phyloP scores from a whole-genome alignment of 92 coral and sea anemone genomes.

The Nematostella vectensis region DNA sequence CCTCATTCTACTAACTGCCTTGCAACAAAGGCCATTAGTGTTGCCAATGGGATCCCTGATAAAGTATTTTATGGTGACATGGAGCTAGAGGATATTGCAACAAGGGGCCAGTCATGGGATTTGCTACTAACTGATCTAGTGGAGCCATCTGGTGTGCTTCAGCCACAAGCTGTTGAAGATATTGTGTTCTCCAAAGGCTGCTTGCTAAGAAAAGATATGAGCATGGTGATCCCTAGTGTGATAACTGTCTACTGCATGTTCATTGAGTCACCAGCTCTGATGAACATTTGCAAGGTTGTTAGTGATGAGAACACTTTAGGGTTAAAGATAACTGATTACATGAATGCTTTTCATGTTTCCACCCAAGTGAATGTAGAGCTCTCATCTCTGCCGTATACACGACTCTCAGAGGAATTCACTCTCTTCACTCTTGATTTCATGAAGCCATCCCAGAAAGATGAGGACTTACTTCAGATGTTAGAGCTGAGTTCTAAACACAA shows the following conservation, averaged over 20 bases:
- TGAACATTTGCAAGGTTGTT: constrained; percentile 52
- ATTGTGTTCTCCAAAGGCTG: constrained; percentile 88
- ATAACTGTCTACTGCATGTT: constrained; percentile 59
- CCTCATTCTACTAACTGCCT: constrained; percentile 29
- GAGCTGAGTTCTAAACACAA: constrained; percentile 34
- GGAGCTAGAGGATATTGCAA: constrained; percentile 64
- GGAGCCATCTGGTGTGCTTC: constrained; percentile 84
- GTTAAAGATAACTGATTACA: constrained; percentile 61
- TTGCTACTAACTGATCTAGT: constrained; percentile 66
- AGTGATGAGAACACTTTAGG: constrained; percentile 66
- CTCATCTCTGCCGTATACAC: constrained; percentile 39
- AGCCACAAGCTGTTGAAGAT: constrained; percentile 78
- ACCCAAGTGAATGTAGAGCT: constrained; percentile 79
- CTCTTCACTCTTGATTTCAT: constrained; percentile 61
- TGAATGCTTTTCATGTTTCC: constrained; percentile 78
- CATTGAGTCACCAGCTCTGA: constrained; percentile 56
- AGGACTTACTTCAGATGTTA: constrained; percentile 44
- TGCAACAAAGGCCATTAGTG: constrained; percentile 26
- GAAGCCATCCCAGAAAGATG: constrained; percentile 39
- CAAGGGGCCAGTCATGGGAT: constrained; percentile 55
- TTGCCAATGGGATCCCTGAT: constrained; percentile 22
- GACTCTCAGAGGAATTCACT: constrained; percentile 38
- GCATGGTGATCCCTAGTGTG: constrained; percentile 55
- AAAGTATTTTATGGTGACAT: constrained; percentile 32
- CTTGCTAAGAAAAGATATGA: constrained; percentile 34